Base-by-base conservation (phyloP, 2,888 invertebrate genomes). In the Bellardia pandia region DNA sequence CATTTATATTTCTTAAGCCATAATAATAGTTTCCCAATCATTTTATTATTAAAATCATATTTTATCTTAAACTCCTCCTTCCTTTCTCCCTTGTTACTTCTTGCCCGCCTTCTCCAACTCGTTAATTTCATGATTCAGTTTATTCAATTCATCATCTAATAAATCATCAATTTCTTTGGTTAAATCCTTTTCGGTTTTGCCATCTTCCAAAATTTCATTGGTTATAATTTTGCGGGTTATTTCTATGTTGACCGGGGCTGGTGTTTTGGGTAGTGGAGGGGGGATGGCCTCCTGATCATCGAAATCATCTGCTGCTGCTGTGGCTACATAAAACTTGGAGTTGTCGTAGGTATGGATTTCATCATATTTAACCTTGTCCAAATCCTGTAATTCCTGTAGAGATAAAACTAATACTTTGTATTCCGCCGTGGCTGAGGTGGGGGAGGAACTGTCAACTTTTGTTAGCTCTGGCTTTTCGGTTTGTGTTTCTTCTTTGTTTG, bases 161-260 rank as follows among this genome's bases (percentile, higher is more conserved):
- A 93, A 86, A 68, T 92, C 91, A 89, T 92, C 92, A 16, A 93
- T 93, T 88, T 93, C 93, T 64, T 91, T 90, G 16, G 91, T 91
- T 48, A 93, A 89, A 68, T 91, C 92, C 87, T 91, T 88, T 74
- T 93, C 92, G 2, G 91, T 91, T 78, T 90, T 92, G 16, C 91
- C 89, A 80, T 91, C 91, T 86, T 93, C 93, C 1, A 93, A 87
- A 37, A 93, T 92, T 78, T 92, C 91, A 88, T 93, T 91, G 3
- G 93, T 93, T 62, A 91, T 92, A 33, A 92, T 92, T 48, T 91
- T 93, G 74, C 92, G 92, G 3, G 90, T 91, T 14, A 93, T 92
- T 89, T 93, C 93, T 81, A 93, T 93, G 69, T 92, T 93, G 0
- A 93, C 93, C 5, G 93, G 93, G 16, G 92, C 92, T 33, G 91